phyloP scores from a whole-genome alignment of 2,888 invertebrate genomes.

The Trissolcus brochymenae region DNA sequence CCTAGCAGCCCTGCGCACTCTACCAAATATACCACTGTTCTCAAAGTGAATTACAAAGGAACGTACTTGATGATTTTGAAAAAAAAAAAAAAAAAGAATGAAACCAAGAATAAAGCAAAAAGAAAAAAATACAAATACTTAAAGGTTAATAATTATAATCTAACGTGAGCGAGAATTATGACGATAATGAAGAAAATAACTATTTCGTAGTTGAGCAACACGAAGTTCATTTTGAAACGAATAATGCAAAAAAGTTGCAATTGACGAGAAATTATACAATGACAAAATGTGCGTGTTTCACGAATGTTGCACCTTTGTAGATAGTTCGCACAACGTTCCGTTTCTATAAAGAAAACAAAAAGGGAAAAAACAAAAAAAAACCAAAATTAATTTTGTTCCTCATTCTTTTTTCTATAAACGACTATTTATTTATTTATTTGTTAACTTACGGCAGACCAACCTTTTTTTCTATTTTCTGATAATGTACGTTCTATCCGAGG shows the following conservation, averaged over 20 bases:
- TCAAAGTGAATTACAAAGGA: constrained; percentile 66
- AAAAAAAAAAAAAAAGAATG: constrained; percentile 49
- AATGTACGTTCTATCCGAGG: constrained; percentile 61
- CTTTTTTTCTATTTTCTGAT: constrained; percentile 61
- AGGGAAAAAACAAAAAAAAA: no score
- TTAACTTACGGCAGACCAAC: not conserved
- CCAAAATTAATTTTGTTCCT: not conserved
- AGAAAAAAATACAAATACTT: constrained; percentile 49
- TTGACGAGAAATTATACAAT: constrained; percentile 49
- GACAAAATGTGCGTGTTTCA: constrained; percentile 63
- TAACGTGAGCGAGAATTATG: constrained; percentile 40
- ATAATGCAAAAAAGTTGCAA: constrained; percentile 53
- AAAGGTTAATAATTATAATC: constrained; percentile 6
- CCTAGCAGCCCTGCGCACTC: constrained; percentile 78
- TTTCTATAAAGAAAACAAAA: constrained; percentile 64
- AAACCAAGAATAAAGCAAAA: constrained; percentile 57
- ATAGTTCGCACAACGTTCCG: constrained; percentile 74
- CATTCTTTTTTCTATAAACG: constrained; percentile 5
- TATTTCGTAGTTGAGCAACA: constrained; percentile 42
- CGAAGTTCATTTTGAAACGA: constrained; percentile 58
- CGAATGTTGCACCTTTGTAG: constrained; percentile 72
- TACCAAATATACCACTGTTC: constrained; percentile 76
- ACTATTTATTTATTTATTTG: constrained; percentile 7
- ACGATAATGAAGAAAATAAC: constrained; percentile 37
- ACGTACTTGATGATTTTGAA: constrained; percentile 62